These are phyloP conservation scores for Stegophylla sp. DNA, from an alignment of 2,888 invertebrate genomes.

Conservation along the genomic window DNA sequence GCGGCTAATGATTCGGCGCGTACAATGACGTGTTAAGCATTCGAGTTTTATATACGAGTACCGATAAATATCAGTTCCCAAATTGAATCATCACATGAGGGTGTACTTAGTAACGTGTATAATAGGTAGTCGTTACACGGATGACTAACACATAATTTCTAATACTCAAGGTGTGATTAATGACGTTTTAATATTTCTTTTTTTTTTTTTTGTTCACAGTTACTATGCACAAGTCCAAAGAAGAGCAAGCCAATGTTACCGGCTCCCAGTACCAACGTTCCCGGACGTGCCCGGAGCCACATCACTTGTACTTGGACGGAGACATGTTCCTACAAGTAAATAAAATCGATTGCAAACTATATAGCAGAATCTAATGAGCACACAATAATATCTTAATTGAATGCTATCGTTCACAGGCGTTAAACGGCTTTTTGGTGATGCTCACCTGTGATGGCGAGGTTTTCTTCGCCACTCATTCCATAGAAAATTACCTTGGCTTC, in stretches of 20 bases:
- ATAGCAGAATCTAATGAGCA: neutral
- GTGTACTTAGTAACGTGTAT: constrained; percentile 12
- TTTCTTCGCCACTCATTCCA: constrained; percentile 99
- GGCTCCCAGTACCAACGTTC: constrained; percentile 68
- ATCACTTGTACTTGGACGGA: constrained; percentile 87
- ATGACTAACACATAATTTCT: constrained; percentile 49
- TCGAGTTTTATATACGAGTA: neutral
- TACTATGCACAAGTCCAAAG: constrained; percentile 94
- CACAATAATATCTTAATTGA: neutral
- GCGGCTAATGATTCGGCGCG: neutral
- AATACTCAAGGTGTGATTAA: constrained; percentile 42
- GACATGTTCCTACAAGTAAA: constrained; percentile 93
- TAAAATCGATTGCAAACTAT: neutral
- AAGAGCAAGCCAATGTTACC: constrained; percentile 68
- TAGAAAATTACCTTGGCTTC: constrained; percentile 99
- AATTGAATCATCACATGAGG: constrained; percentile 56
- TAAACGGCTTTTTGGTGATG: constrained; percentile 99
- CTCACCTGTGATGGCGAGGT: constrained; percentile 99
- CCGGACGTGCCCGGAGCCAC: constrained; percentile 73
- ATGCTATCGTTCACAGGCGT: constrained; percentile 73
- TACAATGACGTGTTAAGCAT: too few species aligned
- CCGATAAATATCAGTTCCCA: constrained; percentile 47
- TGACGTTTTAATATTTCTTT: constrained; percentile 40
- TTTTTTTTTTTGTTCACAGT: constrained; percentile 71
- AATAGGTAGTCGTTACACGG: constrained; percentile 32